These are phyloP conservation scores for Meandrina meandrites DNA, from an alignment of 92 coral and sea anemone species.

Conservation along the genomic window DNA sequence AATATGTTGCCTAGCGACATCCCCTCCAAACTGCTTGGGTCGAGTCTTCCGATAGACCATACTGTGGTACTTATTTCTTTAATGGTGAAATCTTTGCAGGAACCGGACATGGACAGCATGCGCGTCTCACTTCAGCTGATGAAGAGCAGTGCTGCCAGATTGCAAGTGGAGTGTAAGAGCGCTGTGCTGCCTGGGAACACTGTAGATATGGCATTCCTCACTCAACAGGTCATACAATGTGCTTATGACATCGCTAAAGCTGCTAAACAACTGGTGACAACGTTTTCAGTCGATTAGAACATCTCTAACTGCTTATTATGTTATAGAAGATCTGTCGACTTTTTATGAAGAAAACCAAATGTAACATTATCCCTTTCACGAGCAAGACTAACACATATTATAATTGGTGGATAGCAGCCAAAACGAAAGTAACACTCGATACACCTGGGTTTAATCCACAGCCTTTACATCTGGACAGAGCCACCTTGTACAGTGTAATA, in stretches of 20 bases:
- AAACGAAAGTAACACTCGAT: not conserved
- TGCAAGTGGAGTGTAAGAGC: conserved; percentile 93
- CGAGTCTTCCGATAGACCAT: not conserved
- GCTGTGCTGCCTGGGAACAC: conserved; percentile 99
- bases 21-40: not conserved
- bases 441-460: not conserved
- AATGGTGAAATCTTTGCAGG: conserved; percentile 43
- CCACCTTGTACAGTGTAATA: not conserved
- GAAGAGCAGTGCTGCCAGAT: conserved; percentile 94
- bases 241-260: conserved; percentile 99
- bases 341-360: not conserved
- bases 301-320: not conserved
- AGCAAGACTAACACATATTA: too few species aligned
- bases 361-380: not conserved
- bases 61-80: not conserved
- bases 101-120: conserved; percentile 88
- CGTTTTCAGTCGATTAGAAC: conserved; percentile 87
- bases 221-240: conserved; percentile 98
- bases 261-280: conserved; percentile 96
- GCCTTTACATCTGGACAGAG: not conserved
- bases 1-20: not conserved
- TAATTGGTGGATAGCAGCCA: not conserved
- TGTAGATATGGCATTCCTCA: conserved; percentile 95
- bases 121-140: conserved; percentile 93
- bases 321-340: not conserved